Base-by-base conservation (phyloP, 2,888 invertebrate genomes). In the Digitonthophagus gazella region DNA sequence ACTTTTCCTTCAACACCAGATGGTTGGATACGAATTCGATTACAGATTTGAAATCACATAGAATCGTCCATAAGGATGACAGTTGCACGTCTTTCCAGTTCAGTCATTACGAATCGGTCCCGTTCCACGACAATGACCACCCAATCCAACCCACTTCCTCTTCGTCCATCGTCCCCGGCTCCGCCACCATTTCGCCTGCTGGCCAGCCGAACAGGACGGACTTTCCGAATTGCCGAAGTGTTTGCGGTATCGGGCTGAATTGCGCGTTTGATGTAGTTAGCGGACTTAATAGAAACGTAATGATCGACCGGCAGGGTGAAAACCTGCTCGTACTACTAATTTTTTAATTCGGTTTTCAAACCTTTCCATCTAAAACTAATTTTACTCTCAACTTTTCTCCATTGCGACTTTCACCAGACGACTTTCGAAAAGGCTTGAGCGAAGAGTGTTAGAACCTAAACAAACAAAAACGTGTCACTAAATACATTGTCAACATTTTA, bases 191-290 rank as follows among this genome's bases (percentile, higher is more conserved):
- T 22, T 15, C 18, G 14, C 11, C 57, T 16, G 15, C 65, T 44
- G 19, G 65, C 14, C 65, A 15, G 14, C 55, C 16, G 5, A 18
- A 3, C 61, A 20, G 18, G n/a, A 3, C 18, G 64, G 65, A 19
- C 78, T 75, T 75, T 75, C 78, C 75, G 75, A 77, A 79, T 79
- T 79, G 75, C 70, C 72, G 72, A 77, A 79, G 79, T 78, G 78
- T 78, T 79, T 79, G 80, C 76, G 80, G 79, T 78, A 75, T 76
- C 77, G 78, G 74, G 76, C 77, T 75, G 77, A 80, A 80, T 80
- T 76, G 78, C 77, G 76, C 76, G 78, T 78, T 79, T 78, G 78
- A 79, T 78, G 78, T 77, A 80, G 80, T 80, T 80, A 81, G 79
- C 75, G 72, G 74, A 77, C 79, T 78, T 81, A 80, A 81, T 80